These are phyloP conservation scores for Hirudo medicinalis DNA, from an alignment of 1,140 invertebrate genomes.

Conservation along the genomic window DNA sequence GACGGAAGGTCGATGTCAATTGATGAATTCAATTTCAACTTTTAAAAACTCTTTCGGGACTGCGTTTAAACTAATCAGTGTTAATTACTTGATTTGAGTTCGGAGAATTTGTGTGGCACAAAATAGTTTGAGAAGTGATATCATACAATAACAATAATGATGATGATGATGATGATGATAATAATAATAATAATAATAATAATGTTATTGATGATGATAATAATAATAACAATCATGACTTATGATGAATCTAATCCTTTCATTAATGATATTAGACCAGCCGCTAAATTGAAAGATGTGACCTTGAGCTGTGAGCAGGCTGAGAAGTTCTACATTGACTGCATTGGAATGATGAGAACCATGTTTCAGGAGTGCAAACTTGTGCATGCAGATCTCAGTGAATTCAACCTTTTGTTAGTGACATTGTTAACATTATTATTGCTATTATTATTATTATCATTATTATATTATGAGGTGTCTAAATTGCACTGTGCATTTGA, in stretches of 20 bases:
- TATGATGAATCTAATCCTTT: too few species aligned
- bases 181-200: background rate
- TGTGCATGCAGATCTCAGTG: constrained; percentile 92
- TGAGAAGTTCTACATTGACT: constrained; percentile 66
- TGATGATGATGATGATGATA: background rate
- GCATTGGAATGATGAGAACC: constrained; percentile 75
- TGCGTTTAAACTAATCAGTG: background rate
- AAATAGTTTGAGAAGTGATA: too few species aligned
- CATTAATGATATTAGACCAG: constrained; percentile 18
- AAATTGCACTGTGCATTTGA: constrained; percentile 7
- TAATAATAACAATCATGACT: background rate
- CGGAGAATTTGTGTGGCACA: too few species aligned
- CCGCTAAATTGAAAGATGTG: constrained; percentile 23
- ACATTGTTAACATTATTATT: constrained; percentile 10
- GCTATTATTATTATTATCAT: background rate
- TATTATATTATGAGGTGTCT: constrained; percentile 13
- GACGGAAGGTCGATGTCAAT: constrained; percentile 55
- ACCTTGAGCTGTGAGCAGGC: constrained; percentile 41
- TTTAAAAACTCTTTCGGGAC: background rate
- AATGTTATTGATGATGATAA: background rate
- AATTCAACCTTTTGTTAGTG: constrained; percentile 76
- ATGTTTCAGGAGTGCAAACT: constrained; percentile 82
- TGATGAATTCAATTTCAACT: background rate
- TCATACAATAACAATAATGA: too few species aligned
- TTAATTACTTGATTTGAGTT: background rate